phyloP scores from a whole-genome alignment of 2,888 invertebrate genomes.

The Tetranychus truncatus region DNA sequence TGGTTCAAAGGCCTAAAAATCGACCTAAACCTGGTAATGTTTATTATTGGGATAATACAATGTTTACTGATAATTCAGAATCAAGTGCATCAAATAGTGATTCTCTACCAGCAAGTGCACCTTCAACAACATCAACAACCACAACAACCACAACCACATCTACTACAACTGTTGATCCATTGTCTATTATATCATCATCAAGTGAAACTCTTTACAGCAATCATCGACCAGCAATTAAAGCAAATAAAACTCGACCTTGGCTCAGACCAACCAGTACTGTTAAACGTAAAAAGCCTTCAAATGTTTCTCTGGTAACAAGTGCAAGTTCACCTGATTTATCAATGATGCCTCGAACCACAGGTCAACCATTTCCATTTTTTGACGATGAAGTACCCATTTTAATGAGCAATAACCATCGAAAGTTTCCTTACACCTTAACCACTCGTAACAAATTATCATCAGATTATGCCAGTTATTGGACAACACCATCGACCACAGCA shows the following conservation, averaged over 20 bases:
- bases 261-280: not conserved
- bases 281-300: not conserved
- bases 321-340: not conserved
- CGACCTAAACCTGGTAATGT: conserved; percentile 3
- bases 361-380: conserved; percentile 2
- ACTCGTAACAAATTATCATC: conserved; percentile 3
- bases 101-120: not conserved
- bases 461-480: conserved; percentile 10
- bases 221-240: not conserved
- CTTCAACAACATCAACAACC: conserved; percentile 6
- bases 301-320: not conserved
- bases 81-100: not conserved
- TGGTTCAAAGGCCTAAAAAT: conserved; percentile 14
- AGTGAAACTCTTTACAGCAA: not conserved
- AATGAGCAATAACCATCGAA: conserved; percentile 10
- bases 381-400: conserved; percentile 8
- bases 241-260: not conserved
- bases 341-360: not conserved
- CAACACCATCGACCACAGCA: conserved; percentile 3
- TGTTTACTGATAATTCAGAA: not conserved
- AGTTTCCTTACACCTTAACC: not conserved
- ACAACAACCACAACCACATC: conserved; percentile 5
- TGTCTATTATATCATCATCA: not conserved
- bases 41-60: conserved; percentile 12
- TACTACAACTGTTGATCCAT: not conserved